These are phyloP conservation scores for Sebastolobus altivelis DNA, from an alignment of 2,797 vertebrate genomes.

Conservation along the genomic window DNA sequence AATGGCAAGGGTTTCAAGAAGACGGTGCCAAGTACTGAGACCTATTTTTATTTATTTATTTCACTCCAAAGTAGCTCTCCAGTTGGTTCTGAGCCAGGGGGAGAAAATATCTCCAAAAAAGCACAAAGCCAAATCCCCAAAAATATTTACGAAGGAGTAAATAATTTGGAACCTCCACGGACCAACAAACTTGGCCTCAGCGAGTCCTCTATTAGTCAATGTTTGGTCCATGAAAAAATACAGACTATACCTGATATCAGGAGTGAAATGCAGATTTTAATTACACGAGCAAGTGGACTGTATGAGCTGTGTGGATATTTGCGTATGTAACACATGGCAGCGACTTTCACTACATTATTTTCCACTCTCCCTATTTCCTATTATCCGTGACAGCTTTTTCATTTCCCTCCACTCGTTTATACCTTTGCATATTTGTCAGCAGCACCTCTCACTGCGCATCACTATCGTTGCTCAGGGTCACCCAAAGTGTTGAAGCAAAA, in stretches of 20 bases:
- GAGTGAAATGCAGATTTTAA: slow-evolving; percentile 1
- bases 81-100: slow-evolving; percentile 62
- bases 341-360: slow-evolving; percentile 32
- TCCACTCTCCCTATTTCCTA: neutral
- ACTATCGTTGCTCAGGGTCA: slow-evolving; percentile 51
- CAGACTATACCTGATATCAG: neutral
- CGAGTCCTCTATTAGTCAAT: slow-evolving; percentile 33
- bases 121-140: slow-evolving; percentile 57
- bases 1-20: slow-evolving; percentile 64
- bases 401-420: slow-evolving; percentile 39
- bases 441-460: slow-evolving; percentile 31
- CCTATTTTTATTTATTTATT: slow-evolving; percentile 72
- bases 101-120: slow-evolving; percentile 57
- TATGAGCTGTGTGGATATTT: neutral
- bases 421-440: slow-evolving; percentile 46
- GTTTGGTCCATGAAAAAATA: slow-evolving; percentile 34
- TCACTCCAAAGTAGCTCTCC: slow-evolving; percentile 52
- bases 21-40: slow-evolving; percentile 59
- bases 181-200: slow-evolving; percentile 54
- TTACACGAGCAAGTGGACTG: neutral
- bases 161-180: slow-evolving; percentile 65
- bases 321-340: slow-evolving; percentile 10
- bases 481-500: slow-evolving; percentile 40
- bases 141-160: slow-evolving; percentile 65
- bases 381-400: slow-evolving; percentile 50